phyloP scores from a whole-genome alignment of 2,888 invertebrate genomes.

The Autographa pulchrina region DNA sequence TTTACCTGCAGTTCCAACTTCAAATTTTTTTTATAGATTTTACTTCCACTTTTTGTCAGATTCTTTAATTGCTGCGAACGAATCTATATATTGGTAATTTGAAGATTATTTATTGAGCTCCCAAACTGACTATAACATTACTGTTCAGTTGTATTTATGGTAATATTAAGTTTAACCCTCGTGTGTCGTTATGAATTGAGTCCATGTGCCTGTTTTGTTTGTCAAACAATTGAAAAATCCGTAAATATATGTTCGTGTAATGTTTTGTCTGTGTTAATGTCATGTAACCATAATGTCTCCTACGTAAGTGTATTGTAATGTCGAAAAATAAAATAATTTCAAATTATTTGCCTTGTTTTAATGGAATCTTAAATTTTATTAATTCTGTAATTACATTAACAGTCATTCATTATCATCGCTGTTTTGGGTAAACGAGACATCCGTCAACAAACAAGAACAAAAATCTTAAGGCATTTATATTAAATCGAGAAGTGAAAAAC shows the following conservation, averaged over 20 bases:
- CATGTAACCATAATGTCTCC: slow-evolving; percentile 15
- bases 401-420: too few relatives aligned
- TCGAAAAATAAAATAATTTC: slow-evolving; percentile 38
- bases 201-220: slow-evolving; percentile 14
- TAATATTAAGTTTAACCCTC: slow-evolving; percentile 38
- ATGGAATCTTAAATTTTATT: not conserved
- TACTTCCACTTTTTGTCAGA: not conserved
- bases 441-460: too few relatives aligned
- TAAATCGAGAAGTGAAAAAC: not conserved
- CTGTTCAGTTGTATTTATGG: not conserved
- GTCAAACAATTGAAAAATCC: slow-evolving; percentile 4
- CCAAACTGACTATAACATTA: slow-evolving; percentile 29
- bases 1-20: not conserved
- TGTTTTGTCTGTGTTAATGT: slow-evolving; percentile 34
- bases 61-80: not conserved
- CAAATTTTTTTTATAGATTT: not conserved
- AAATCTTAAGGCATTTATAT: too few relatives aligned
- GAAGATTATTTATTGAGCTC: not conserved
- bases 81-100: not conserved
- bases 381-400: too few relatives aligned
- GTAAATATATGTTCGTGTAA: slow-evolving; percentile 32
- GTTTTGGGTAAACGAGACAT: too few relatives aligned
- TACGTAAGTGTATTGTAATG: slow-evolving; percentile 60
- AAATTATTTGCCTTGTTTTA: not conserved
- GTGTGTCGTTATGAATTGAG: not conserved